A percentile compares a stretch with the other conserved stretches of the same genome.
phyloP scores from a whole-genome alignment of 2,888 invertebrate genomes.

The Cataglyphis albicans region DNA sequence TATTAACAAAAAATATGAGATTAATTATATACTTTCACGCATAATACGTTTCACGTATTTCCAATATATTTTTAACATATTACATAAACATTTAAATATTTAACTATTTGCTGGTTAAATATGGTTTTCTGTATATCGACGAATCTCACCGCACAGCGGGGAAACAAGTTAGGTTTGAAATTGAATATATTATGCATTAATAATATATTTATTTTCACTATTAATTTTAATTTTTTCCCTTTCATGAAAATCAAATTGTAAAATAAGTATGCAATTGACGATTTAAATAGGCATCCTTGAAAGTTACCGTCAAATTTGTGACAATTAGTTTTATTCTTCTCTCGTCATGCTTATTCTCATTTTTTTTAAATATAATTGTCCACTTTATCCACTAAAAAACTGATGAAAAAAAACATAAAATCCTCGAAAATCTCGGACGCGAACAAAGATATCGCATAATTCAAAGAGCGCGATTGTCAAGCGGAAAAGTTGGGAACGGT shows the following conservation, averaged over 20 bases:
- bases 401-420: conserved; percentile 61
- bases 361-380: background rate
- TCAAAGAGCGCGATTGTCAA: conserved; percentile 17
- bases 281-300: background rate
- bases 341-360: background rate
- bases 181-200: background rate
- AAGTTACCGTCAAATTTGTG: background rate
- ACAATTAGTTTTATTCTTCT: background rate
- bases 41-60: background rate
- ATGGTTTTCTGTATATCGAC: background rate
- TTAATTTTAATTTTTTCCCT: background rate
- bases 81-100: background rate
- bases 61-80: background rate
- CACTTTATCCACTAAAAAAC: background rate
- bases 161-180: background rate
- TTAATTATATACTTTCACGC: background rate
- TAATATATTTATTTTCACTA: background rate
- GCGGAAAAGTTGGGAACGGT: conserved; percentile 1
- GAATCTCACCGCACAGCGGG: background rate
- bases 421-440: conserved; percentile 65
- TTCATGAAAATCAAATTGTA: background rate
- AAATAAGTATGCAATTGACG: background rate
- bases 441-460: conserved; percentile 59
- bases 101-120: background rate
- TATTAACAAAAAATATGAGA: background rate